Base-by-base conservation (phyloP, 1,140 invertebrate genomes). In the Sinella curviseta region DNA sequence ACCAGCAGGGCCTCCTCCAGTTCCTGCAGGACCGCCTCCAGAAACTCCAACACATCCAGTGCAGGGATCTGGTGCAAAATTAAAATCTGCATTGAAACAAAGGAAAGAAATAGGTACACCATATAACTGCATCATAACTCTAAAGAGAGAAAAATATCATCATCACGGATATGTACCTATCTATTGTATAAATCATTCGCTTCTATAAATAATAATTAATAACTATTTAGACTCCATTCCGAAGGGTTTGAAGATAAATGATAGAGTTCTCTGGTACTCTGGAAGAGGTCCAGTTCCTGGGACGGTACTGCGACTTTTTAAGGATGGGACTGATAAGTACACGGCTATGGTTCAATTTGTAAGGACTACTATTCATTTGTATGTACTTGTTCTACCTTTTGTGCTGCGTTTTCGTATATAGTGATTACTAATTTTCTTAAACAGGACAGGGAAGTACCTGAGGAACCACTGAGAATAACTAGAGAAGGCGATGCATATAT, bases 51-150 rank as follows among this genome's bases (percentile, higher is more conserved):
- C 39, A 26, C 39, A 77, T 57, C 24, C 2, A 36, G 26, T 24
- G 73, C 4, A 75, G n/a, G 31, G 17, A 70, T 14, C 0, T 28
- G 39, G 39, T 12, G 39, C 33, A 33, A 70, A 65, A n/a, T 36
- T 80, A 39, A 80, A 80, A 80, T 80, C 79, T 12, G 79, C 79
- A 8, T 24, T 80, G 31, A 80, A 80, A 74, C 79, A 80, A 60
- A 65, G 79, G 24, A 80, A 80, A 39, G 75, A 80, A 74, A 80
- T 80, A 14, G 75, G 76, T 80, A 60, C 24, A 30, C n/a, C 31
- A 78, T 12, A 48, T 34, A 30, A 67, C 60, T 20, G 20, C 8
- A 48, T 48, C 20, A 48, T 48, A 60, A 60, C 24, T 17, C n/a
- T n/a, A n/a, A n/a, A n/a, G n/a, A n/a, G n/a, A n/a, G n/a, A n/a